phyloP scores from a whole-genome alignment of 2,797 vertebrate species.

The Xyrichtys novacula region DNA sequence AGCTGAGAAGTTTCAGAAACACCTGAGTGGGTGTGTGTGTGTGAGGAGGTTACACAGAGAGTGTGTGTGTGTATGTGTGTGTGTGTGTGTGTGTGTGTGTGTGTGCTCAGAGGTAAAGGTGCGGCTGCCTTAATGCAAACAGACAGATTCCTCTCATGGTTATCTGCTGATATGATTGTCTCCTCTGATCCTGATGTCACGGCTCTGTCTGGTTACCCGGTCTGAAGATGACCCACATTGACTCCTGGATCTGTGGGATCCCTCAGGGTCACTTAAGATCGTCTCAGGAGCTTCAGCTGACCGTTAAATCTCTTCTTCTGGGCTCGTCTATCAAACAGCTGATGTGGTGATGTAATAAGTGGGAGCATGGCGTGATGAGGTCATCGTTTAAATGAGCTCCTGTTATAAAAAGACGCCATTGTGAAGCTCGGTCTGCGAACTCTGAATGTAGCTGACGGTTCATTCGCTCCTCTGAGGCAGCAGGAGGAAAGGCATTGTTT shows the following conservation, averaged over 20 bases:
- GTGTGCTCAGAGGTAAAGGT: slow-evolving; percentile 1
- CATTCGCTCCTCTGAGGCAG: slow-evolving; percentile 43
- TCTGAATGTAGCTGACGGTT: slow-evolving; percentile 51
- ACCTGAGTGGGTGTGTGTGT: no score
- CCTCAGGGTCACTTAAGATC: neutral
- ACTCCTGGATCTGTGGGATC: neutral
- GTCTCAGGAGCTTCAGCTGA: neutral
- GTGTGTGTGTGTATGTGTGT: no score
- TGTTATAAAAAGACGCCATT: neutral
- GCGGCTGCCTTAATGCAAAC: slow-evolving; percentile 15
- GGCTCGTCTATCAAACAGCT: neutral
- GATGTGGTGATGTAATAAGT: slow-evolving; percentile 1
- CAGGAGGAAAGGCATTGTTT: slow-evolving; percentile 73
- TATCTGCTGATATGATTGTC: no score
- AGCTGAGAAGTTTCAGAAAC: no score
- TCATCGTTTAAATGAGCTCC: slow-evolving; percentile 18
- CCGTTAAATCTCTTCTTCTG: neutral
- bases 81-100: no score
- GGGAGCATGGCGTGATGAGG: neutral
- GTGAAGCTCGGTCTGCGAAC: slow-evolving; percentile 20
- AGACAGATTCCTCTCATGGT: neutral
- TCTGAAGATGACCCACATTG: neutral
- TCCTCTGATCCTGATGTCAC: neutral
- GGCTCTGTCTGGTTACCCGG: neutral
- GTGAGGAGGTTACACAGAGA: slow-evolving; percentile 3